Evolutionary conservation across 2,797 vertebrate species (phyloP).

Genomic region (Sus cebifrons): DNA sequence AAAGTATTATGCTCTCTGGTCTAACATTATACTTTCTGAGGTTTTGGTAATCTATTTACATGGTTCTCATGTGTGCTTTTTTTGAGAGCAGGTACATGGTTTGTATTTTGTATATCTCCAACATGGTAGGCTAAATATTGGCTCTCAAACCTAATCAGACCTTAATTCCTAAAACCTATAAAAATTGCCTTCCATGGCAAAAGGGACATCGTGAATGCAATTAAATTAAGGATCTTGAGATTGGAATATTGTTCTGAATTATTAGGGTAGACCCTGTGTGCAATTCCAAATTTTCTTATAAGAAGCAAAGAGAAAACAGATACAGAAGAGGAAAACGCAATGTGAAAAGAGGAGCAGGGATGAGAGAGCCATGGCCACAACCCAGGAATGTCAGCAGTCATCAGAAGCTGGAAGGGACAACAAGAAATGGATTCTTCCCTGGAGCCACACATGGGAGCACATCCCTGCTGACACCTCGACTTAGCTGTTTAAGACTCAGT

Average conservation of each 20-base stretch:
- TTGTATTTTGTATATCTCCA: background rate
- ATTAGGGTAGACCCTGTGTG: background rate
- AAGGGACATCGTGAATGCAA: background rate
- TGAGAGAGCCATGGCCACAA: background rate
- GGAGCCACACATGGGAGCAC: background rate
- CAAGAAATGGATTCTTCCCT: accelerated
- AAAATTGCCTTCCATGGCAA: background rate
- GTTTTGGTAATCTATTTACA: background rate
- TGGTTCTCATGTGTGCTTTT: background rate
- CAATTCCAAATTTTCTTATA: background rate
- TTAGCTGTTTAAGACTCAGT: background rate
- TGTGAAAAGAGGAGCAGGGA: background rate
- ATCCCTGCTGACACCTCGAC: background rate
- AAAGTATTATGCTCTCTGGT: background rate
- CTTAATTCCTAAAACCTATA: background rate
- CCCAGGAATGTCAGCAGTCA: background rate
- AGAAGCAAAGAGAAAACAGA: background rate
- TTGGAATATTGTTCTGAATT: background rate
- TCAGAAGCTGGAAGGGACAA: background rate
- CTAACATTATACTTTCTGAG: background rate
- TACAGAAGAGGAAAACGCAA: background rate
- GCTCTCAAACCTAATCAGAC: background rate
- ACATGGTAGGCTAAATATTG: background rate
- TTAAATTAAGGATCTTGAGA: background rate
- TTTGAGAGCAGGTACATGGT: background rate